Conservation (phyloP, 2,888 invertebrate species). For the Noctua pronuba region DNA sequence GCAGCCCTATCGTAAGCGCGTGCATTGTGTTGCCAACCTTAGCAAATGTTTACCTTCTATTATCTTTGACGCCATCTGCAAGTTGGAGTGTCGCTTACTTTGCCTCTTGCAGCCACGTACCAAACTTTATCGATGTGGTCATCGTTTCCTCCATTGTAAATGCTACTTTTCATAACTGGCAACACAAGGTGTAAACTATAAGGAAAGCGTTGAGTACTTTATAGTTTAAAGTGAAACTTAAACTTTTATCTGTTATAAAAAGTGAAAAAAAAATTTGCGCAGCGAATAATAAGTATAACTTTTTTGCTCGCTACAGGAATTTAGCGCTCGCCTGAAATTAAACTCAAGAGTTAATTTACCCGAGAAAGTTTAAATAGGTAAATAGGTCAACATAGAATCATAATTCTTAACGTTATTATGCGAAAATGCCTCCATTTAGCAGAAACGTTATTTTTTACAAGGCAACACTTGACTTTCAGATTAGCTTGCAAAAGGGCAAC, state of each 20-base stretch:
- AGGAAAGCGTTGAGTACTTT: slow-evolving; percentile 4
- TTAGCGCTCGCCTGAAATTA: slow-evolving; percentile 35
- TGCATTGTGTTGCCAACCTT: slow-evolving; percentile 66
- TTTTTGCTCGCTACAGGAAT: slow-evolving; percentile 28
- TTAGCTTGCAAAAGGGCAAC: slow-evolving; percentile 44
- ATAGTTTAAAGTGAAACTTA: slow-evolving; percentile 18
- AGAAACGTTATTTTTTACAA: slow-evolving; percentile 50
- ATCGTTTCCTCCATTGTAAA: slow-evolving; percentile 23
- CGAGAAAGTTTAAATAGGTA: slow-evolving; percentile 46
- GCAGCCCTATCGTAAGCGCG: slow-evolving; percentile 54
- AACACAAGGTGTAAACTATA: slow-evolving; percentile 14
- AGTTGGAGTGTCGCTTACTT: slow-evolving; percentile 57
- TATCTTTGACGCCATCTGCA: slow-evolving; percentile 75
- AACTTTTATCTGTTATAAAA: slow-evolving; percentile 24
- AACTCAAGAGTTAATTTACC: slow-evolving; percentile 51
- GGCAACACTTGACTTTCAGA: slow-evolving; percentile 60
- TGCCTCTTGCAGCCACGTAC: slow-evolving; percentile 55
- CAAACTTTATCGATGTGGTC: slow-evolving; percentile 42
- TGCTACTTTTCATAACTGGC: slow-evolving; percentile 24
- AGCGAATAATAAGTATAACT: slow-evolving; percentile 5
- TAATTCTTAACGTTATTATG: slow-evolving; percentile 47
- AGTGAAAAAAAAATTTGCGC: not conserved
- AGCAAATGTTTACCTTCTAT: slow-evolving; percentile 83
- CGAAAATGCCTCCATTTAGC: slow-evolving; percentile 53
- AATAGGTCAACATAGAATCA: slow-evolving; percentile 57